Percentiles rank a stretch among this genome's conserved stretches.
These are phyloP conservation scores for Mesodorylaimus sp. DNA, from an alignment of 2,888 invertebrate species.

Conservation along the genomic window DNA sequence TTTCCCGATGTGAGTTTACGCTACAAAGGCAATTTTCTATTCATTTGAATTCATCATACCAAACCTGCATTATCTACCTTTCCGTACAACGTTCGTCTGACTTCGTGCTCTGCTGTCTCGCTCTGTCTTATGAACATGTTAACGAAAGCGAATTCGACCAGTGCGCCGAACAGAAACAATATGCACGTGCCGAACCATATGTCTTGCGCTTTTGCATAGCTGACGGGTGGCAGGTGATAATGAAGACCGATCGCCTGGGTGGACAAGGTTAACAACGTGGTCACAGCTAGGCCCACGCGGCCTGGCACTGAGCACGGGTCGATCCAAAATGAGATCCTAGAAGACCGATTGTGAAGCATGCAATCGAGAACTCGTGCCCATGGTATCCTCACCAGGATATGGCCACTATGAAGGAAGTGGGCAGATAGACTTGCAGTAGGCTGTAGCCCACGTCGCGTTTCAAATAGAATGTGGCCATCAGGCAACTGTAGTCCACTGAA, in stretches of 20 bases:
- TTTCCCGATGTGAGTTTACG: too few relatives aligned
- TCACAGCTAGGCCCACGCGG: constrained; percentile 4
- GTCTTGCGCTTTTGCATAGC: constrained; percentile 4
- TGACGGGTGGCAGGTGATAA: neutral
- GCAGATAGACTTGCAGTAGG: constrained; percentile 2
- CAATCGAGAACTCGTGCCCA: too few relatives aligned
- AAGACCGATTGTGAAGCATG: too few relatives aligned
- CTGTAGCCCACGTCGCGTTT: neutral
- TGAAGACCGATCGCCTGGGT: neutral
- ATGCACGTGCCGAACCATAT: neutral
- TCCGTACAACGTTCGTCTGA: neutral
- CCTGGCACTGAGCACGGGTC: constrained; percentile 6
- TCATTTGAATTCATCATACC: too few relatives aligned
- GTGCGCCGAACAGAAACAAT: neutral
- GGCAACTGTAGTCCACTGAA: constrained; percentile 6
- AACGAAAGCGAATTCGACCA: constrained; percentile 1
- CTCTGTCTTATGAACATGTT: too few relatives aligned
- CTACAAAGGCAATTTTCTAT: too few relatives aligned
- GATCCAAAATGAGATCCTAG: constrained; percentile 8
- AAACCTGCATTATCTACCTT: too few relatives aligned
- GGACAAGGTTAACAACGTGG: neutral
- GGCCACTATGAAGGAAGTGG: neutral
- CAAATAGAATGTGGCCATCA: constrained; percentile 3
- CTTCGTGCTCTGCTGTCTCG: neutral
- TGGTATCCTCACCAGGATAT: too few relatives aligned